These are phyloP conservation scores for Geopemphigus sp. DNA, from an alignment of 1,140 invertebrate genomes.

Conservation along the genomic window DNA sequence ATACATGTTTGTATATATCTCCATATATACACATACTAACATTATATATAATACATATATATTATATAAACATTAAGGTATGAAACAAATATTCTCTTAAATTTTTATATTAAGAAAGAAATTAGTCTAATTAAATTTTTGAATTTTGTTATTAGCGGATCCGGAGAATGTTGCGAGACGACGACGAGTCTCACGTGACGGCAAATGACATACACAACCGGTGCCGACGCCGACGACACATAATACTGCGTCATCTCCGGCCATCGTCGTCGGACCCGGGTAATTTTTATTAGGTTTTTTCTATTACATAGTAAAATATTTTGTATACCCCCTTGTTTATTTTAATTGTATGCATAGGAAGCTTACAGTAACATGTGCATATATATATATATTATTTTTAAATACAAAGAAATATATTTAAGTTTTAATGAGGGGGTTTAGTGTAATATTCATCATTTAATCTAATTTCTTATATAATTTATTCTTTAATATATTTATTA, in stretches of 20 bases:
- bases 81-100: too few species aligned
- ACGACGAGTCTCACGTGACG: conserved; percentile 61
- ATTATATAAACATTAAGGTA: too few species aligned
- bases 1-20: too few species aligned
- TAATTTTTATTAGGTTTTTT: conserved; percentile 28
- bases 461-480: conserved; percentile 36
- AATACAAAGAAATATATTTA: conserved; percentile 15
- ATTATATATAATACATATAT: too few species aligned
- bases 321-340: conserved; percentile 13
- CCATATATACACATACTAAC: too few species aligned
- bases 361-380: conserved; percentile 15
- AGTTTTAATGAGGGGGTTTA: neutral
- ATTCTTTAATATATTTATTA: conserved; percentile 35
- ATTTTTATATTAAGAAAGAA: too few species aligned
- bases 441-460: conserved; percentile 1
- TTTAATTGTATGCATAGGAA: conserved; percentile 12
- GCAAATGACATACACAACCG: conserved; percentile 60
- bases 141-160: conserved; percentile 54
- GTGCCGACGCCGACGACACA: conserved; percentile 50
- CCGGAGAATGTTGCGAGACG: conserved; percentile 55
- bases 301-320: conserved; percentile 29
- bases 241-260: conserved; percentile 49
- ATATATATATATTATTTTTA: conserved; percentile 2
- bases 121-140: too few species aligned
- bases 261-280: conserved; percentile 48